phyloP scores from a whole-genome alignment of 1,140 invertebrate genomes.

The Calephelis virginiensis region DNA sequence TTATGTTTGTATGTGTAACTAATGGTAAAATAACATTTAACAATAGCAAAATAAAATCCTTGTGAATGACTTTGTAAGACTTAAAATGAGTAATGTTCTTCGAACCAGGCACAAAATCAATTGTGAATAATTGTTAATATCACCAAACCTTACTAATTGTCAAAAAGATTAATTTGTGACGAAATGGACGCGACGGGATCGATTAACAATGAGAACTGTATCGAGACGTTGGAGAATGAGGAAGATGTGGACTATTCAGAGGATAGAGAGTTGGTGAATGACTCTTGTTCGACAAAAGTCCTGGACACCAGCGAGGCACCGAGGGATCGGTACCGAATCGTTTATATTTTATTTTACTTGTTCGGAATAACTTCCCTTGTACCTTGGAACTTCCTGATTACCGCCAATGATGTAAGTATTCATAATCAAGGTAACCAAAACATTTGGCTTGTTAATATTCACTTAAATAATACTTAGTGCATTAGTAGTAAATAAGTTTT shows the following conservation, averaged over 20 bases:
- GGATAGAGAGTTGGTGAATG: slow-evolving; percentile 62
- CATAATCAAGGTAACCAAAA: slow-evolving; percentile 13
- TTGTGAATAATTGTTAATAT: not conserved
- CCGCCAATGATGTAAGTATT: slow-evolving; percentile 92
- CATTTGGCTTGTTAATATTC: not conserved
- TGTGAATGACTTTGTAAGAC: too few species aligned
- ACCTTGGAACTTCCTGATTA: slow-evolving; percentile 98
- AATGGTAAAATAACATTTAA: too few species aligned
- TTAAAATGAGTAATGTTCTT: slow-evolving; percentile 5
- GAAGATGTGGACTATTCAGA: slow-evolving; percentile 69
- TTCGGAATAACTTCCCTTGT: slow-evolving; percentile 93
- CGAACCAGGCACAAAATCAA: not conserved
- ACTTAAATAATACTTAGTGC: too few species aligned
- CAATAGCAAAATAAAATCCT: too few species aligned
- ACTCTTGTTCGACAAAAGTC: slow-evolving; percentile 66
- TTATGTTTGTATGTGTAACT: too few species aligned
- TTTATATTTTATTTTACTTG: slow-evolving; percentile 93
- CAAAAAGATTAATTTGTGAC: slow-evolving; percentile 25
- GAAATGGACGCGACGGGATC: slow-evolving; percentile 61
- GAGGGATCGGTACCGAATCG: slow-evolving; percentile 80
- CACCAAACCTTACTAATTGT: not conserved
- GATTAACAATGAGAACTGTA: slow-evolving; percentile 54
- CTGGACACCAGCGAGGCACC: slow-evolving; percentile 73
- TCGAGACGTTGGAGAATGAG: slow-evolving; percentile 64
- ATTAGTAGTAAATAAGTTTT: too few species aligned